These are phyloP conservation scores for Clarias batrachus DNA, from an alignment of 2,113 vertebrate species.

Conservation along the genomic window DNA sequence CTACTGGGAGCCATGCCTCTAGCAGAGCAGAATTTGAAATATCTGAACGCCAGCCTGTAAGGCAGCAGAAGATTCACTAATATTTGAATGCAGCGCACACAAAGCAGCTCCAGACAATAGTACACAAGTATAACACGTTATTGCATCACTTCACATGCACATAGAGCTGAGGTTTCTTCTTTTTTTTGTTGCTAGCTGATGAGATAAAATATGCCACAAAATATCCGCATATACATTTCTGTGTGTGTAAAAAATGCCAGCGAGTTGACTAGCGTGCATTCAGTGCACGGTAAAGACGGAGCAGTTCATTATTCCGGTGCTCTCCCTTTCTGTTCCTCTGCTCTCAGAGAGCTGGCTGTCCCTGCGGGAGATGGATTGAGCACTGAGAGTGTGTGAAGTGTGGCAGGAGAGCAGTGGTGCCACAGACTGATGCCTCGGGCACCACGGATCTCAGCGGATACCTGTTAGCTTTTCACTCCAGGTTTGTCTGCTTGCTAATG, in stretches of 20 bases:
- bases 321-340: conserved; percentile 8
- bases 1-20: neutral
- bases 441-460: conserved; percentile 36
- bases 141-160: conserved; percentile 33
- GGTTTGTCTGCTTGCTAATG: conserved; percentile 33
- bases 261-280: neutral
- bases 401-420: conserved; percentile 33
- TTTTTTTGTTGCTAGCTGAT: neutral
- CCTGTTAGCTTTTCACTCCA: conserved; percentile 42
- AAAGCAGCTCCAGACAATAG: conserved; percentile 1
- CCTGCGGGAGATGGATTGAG: conserved; percentile 38
- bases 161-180: neutral
- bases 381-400: conserved; percentile 30
- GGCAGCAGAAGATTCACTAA: neutral
- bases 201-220: conserved; percentile 9
- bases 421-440: conserved; percentile 38
- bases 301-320: conserved; percentile 11
- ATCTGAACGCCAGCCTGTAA: neutral
- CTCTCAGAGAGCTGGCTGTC: conserved; percentile 23
- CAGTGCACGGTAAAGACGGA: neutral
- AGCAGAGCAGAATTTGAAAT: neutral
- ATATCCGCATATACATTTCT: neutral
- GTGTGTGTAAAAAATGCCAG: neutral
- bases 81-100: conserved; percentile 33
- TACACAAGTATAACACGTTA: conserved; percentile 11